A percentile compares a stretch with the other conserved stretches of the same genome.
Evolutionary conservation across 2,797 vertebrate genomes (phyloP).

Genomic region (Hippocampus kuda): DNA sequence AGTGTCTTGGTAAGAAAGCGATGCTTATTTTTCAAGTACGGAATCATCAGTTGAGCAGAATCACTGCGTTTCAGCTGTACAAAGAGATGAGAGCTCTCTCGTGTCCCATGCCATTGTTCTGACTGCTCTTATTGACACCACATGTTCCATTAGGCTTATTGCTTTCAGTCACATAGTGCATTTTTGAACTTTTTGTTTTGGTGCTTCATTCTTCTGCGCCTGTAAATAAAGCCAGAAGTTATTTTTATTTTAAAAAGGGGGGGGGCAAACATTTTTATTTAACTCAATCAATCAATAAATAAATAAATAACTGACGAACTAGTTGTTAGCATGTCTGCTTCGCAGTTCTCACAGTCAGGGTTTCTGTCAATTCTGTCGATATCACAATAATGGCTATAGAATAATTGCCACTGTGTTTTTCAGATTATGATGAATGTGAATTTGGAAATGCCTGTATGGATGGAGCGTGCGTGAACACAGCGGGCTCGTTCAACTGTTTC

Average conservation of each 20-base stretch:
- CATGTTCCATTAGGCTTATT: constrained; percentile 3
- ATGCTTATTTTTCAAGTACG: background rate
- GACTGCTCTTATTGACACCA: background rate
- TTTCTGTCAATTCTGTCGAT: background rate
- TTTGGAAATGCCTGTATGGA: constrained; percentile 54
- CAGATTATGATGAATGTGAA: constrained; percentile 70
- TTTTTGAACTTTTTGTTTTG: constrained; percentile 7
- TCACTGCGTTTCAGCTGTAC: background rate
- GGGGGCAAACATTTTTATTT: background rate
- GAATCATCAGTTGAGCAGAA: background rate
- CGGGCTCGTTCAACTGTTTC: constrained; percentile 73
- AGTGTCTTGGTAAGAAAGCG: constrained; percentile 66
- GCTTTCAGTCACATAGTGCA: background rate
- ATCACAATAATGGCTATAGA: background rate
- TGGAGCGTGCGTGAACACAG: constrained; percentile 67
- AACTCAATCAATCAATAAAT: background rate
- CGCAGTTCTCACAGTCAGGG: background rate
- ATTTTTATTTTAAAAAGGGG: background rate
- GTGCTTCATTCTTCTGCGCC: background rate
- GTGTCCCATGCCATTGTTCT: background rate
- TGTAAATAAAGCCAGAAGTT: constrained; percentile 2
- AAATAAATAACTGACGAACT: background rate
- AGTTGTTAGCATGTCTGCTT: background rate
- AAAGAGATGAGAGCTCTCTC: background rate
- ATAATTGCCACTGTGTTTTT: constrained; percentile 10